These are phyloP conservation scores for Marmota flaviventris DNA, from an alignment of 2,113 vertebrate species.

Conservation along the genomic window DNA sequence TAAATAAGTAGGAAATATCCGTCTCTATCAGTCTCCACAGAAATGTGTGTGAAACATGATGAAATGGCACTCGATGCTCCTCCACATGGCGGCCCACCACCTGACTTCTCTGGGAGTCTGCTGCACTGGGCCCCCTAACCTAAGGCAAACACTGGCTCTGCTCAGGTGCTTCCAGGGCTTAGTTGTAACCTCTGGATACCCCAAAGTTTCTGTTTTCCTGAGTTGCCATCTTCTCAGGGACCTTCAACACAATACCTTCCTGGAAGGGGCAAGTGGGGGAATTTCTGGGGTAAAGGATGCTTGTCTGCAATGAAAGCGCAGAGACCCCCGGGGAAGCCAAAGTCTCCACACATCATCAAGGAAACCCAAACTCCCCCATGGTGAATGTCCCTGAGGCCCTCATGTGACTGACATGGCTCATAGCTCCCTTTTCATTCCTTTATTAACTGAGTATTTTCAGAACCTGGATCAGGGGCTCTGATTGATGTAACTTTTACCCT, in stretches of 20 bases:
- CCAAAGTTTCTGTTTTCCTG: not conserved
- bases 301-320: not conserved
- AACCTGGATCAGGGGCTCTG: not conserved
- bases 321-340: not conserved
- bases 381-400: no score
- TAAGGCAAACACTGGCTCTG: not conserved
- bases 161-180: not conserved
- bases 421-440: not conserved
- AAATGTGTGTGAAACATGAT: not conserved
- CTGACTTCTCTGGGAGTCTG: not conserved
- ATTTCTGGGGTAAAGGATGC: not conserved
- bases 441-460: slow-evolving; percentile 10
- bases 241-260: not conserved
- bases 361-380: not conserved
- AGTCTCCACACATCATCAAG: not conserved
- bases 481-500: not conserved
- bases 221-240: not conserved
- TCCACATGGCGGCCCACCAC: not conserved
- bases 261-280: not conserved
- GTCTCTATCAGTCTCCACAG: not conserved
- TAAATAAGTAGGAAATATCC: not conserved
- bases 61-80: not conserved
- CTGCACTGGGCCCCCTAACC: not conserved
- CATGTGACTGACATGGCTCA: not conserved
- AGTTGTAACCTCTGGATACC: not conserved